Evolutionary conservation across 2,113 vertebrate species (phyloP).

Genomic region (Aldabrachelys gigantea): DNA sequence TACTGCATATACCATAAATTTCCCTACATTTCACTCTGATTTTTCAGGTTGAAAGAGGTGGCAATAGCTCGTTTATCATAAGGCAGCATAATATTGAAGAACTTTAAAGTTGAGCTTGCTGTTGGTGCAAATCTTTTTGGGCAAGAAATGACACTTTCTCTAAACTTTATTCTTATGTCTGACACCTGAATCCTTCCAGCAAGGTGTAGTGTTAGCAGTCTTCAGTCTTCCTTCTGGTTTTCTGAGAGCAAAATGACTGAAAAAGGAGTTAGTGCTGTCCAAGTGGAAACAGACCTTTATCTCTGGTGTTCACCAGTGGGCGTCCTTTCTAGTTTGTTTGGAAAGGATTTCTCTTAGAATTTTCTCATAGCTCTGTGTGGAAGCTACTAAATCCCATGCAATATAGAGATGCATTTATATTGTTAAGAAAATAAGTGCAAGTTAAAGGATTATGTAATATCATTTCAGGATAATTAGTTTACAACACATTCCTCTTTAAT

Average conservation of each 20-base stretch:
- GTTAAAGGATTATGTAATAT: neutral
- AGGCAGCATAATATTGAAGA: neutral
- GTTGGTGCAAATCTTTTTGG: neutral
- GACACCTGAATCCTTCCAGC: fast-evolving
- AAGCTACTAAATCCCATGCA: fast-evolving
- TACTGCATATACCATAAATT: neutral
- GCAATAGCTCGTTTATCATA: neutral
- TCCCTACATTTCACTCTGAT: neutral
- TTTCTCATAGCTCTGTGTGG: neutral
- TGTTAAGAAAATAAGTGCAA: neutral
- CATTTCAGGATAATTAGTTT: neutral
- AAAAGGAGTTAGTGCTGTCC: fast-evolving
- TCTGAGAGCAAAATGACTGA: fast-evolving
- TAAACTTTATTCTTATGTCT: neutral
- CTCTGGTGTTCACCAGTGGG: neutral
- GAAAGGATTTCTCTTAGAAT: neutral
- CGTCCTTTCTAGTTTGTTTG: neutral
- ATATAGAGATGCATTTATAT: neutral
- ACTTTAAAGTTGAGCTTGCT: neutral
- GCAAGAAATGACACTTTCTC: neutral
- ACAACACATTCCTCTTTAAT: neutral
- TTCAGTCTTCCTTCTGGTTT: fast-evolving
- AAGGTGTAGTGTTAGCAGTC: fast-evolving
- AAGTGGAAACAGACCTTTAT: fast-evolving
- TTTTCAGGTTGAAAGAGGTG: neutral